phyloP scores from a whole-genome alignment of 2,888 invertebrate genomes.

The Phragmatobia fuliginosa region DNA sequence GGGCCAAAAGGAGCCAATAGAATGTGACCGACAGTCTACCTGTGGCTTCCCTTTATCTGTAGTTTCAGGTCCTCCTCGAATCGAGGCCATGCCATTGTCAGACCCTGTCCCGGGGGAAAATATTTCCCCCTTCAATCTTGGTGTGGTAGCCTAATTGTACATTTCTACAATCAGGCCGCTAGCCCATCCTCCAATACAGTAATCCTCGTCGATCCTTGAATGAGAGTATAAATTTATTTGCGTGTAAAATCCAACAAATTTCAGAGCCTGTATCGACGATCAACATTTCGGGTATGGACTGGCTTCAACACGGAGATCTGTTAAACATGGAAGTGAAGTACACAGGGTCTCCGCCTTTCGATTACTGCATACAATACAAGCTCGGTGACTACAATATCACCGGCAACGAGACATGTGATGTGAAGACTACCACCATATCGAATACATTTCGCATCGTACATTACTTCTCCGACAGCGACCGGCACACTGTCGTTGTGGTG shows the following conservation, averaged over 20 bases:
- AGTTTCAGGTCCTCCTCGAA: no score
- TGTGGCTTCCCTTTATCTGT: no score
- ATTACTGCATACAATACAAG: conserved; percentile 89
- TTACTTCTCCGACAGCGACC: conserved; percentile 90
- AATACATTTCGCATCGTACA: conserved; percentile 89
- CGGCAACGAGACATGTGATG: conserved; percentile 91
- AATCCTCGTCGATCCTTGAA: no score
- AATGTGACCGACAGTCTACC: no score
- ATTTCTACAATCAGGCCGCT: no score
- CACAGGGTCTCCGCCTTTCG: conserved; percentile 91
- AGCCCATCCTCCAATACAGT: no score
- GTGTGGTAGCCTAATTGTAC: no score
- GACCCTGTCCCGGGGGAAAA: no score
- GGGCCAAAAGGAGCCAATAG: no score
- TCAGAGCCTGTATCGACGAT: conserved; percentile 91
- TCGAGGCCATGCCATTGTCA: no score
- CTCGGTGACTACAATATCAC: conserved; percentile 90
- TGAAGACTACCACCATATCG: conserved; percentile 66
- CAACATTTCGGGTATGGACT: conserved; percentile 91
- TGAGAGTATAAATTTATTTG: not conserved
- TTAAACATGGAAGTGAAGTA: conserved; percentile 90
- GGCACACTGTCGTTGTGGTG: conserved; percentile 92
- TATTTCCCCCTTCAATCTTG: no score
- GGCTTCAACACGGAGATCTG: conserved; percentile 94
- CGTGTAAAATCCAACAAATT: conserved; percentile 43